Evolutionary conservation across 2,113 vertebrate genomes (phyloP), one percentile per base, ranked within the genome.

Genomic region (Gadus macrocephalus): DNA sequence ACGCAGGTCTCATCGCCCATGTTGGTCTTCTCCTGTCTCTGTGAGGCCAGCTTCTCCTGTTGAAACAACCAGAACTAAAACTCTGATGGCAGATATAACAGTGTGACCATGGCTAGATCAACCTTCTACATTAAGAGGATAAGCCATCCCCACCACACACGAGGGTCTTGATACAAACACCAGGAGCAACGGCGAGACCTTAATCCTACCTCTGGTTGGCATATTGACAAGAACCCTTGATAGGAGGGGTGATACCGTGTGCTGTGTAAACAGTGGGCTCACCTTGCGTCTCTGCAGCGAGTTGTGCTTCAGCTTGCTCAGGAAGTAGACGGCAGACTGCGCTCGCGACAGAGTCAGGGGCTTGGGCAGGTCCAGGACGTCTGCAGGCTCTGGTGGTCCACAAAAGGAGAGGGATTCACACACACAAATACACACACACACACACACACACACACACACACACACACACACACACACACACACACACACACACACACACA

Each of bases 281-380:
- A 93, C 92, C 90, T 92, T 92, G 70, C 80, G 92, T 71, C 92
- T 93, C 70, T 91, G 93, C 49, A 92, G 88, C 6, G 93, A 88
- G 71, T 90, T 93, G 83, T 91, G 94, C 83, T 96, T 96, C 53
- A 98, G 93, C 80, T 93, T 96, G 89, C 86, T 96, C 78, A 98
- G 93, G 89, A 98, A 97, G 3, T 94, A 89, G 70, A 95, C 83
- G 7, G 94, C 95, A 0, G 92, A 91, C 76, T 92, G 85, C 0
- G 89, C 88, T 70, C 84, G 74, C 85, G 0, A 27, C 6, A 87
- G 76, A n/a, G 79, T 81, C 49, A 84, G 17, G 0, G 88, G 56
- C 75, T 88, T 93, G 68, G 63, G 65, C 2, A 62, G 69, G 12
- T 81, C 72, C 62, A 77, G 68, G 25, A 69, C 70, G 66, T 74